Percentiles rank a stretch among this genome's conserved stretches.
These are phyloP conservation scores for Trissoscelio sp. DNA, from an alignment of 2,888 invertebrate species.

Conservation along the genomic window DNA sequence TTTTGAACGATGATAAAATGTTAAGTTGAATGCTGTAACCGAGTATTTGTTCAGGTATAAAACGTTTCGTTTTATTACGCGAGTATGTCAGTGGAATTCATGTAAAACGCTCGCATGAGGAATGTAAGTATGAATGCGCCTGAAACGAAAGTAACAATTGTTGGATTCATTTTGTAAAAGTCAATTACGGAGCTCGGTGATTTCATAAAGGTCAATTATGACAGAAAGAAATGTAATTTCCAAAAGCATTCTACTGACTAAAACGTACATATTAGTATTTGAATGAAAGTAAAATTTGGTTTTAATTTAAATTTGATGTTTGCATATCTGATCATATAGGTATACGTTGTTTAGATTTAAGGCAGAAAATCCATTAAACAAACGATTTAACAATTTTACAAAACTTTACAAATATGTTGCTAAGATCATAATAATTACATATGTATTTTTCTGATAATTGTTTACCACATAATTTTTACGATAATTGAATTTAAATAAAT, in stretches of 20 bases:
- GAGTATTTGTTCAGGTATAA: slow-evolving; percentile 27
- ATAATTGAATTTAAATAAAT: too few species aligned
- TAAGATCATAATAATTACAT: too few species aligned
- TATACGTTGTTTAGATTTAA: too few species aligned
- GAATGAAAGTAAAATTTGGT: not conserved
- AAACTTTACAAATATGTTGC: too few species aligned
- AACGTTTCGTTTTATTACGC: slow-evolving; percentile 32
- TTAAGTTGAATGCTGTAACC: slow-evolving; percentile 11
- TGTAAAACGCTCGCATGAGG: slow-evolving; percentile 28
- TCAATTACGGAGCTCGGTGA: slow-evolving; percentile 37
- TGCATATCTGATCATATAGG: too few species aligned
- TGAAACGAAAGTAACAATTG: slow-evolving; percentile 26
- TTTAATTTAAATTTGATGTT: slow-evolving; percentile 6
- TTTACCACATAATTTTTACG: too few species aligned
- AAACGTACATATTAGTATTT: slow-evolving; percentile 15
- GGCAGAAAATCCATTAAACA: too few species aligned
- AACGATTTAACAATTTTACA: too few species aligned
- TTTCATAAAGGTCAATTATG: slow-evolving; percentile 33
- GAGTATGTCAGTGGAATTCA: slow-evolving; percentile 30
- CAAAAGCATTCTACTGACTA: not conserved
- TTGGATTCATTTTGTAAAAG: slow-evolving; percentile 46
- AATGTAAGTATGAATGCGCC: slow-evolving; percentile 30
- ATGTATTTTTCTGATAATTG: too few species aligned
- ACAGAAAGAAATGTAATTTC: slow-evolving; percentile 40
- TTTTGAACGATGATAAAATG: slow-evolving; percentile 12